Evolutionary conservation across 2,888 invertebrate species (phyloP).

Genomic region (Hermaeophaga mercurialis): DNA sequence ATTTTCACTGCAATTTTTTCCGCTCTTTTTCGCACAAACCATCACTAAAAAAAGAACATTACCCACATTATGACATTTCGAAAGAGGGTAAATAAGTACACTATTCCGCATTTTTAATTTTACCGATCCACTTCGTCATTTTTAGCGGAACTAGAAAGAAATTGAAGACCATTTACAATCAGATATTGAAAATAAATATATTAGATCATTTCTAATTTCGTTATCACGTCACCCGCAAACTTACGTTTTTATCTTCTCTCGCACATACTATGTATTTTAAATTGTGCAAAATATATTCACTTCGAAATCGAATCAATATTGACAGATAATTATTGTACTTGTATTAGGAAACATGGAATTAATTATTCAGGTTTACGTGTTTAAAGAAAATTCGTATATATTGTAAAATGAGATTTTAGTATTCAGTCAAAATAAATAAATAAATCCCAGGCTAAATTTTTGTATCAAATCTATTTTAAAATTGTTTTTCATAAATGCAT

Average conservation of each 20-base stretch:
- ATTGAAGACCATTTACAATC: slow-evolving; percentile 18
- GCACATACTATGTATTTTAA: slow-evolving; percentile 13
- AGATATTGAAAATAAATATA: slow-evolving; percentile 43
- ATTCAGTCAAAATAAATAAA: neutral
- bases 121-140: neutral
- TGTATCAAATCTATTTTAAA: no score
- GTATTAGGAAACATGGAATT: neutral
- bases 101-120: neutral
- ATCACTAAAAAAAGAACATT: neutral
- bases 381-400: neutral
- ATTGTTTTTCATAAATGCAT: neutral
- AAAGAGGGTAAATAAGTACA: no score
- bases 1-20: no score
- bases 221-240: slow-evolving; percentile 25
- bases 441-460: no score
- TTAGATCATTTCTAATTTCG: slow-evolving; percentile 47
- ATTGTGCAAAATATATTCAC: slow-evolving; percentile 1
- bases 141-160: slow-evolving; percentile 12
- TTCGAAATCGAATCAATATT: slow-evolving; percentile 19
- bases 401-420: neutral
- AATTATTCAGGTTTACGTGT: neutral
- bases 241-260: slow-evolving; percentile 19
- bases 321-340: slow-evolving; percentile 11
- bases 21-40: neutral
- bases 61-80: no score